These are phyloP conservation scores for Motacilla alba DNA, from an alignment of 2,113 vertebrate species.

Conservation along the genomic window DNA sequence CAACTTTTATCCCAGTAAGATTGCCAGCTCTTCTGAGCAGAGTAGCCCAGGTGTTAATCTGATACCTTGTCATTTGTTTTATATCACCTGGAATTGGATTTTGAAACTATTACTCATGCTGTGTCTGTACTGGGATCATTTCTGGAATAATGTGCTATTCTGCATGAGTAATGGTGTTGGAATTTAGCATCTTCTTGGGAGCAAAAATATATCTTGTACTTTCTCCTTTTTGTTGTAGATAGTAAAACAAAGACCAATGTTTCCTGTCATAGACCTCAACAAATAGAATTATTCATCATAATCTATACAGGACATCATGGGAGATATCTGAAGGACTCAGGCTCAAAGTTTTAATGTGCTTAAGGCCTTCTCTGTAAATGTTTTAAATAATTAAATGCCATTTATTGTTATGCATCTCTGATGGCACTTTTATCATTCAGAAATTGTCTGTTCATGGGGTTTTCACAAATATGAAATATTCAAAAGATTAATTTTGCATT, in stretches of 20 bases:
- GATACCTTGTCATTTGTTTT: conserved; percentile 35
- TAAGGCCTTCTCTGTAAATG: background rate
- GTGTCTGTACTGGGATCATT: background rate
- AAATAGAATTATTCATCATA: background rate
- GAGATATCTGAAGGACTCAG: background rate
- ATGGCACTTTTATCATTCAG: background rate
- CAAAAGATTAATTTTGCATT: background rate
- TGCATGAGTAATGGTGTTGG: background rate
- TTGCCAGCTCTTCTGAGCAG: conserved; percentile 6
- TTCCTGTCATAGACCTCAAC: background rate
- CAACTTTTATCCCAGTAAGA: conserved; percentile 8
- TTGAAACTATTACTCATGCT: background rate
- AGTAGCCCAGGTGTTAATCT: conserved; percentile 28
- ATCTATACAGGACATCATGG: background rate
- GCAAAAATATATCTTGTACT: background rate
- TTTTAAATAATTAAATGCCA: conserved; percentile 32
- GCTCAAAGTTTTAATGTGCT: background rate
- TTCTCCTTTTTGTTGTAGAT: background rate
- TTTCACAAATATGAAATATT: conserved; percentile 43
- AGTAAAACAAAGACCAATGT: background rate
- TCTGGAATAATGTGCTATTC: background rate
- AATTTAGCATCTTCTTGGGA: conserved; percentile 38
- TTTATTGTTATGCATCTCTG: conserved; percentile 18
- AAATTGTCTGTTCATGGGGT: background rate
- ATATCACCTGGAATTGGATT: conserved; percentile 28